These are phyloP conservation scores for Nephrocerus scutellatus DNA, from an alignment of 2,888 invertebrate species.

Conservation along the genomic window DNA sequence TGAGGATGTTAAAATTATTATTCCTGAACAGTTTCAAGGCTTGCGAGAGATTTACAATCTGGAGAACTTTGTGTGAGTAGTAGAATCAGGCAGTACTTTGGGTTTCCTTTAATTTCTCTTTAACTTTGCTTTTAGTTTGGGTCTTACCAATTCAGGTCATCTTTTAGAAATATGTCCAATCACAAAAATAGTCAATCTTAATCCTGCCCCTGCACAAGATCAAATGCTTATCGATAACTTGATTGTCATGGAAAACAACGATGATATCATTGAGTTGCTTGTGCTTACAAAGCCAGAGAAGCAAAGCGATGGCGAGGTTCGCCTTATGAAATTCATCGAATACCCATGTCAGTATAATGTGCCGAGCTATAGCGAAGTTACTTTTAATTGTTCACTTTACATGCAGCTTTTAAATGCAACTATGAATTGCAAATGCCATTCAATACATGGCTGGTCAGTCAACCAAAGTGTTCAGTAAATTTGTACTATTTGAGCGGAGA, in stretches of 20 bases:
- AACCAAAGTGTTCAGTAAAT: slow-evolving; percentile 43
- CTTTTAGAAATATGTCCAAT: slow-evolving; percentile 41
- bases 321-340: slow-evolving; percentile 39
- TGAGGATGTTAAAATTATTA: slow-evolving; percentile 26
- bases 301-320: slow-evolving; percentile 16
- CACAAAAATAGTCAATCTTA: slow-evolving; percentile 31
- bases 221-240: slow-evolving; percentile 37
- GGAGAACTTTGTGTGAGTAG: slow-evolving; percentile 38
- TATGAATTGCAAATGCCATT: slow-evolving; percentile 37
- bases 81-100: background rate
- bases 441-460: slow-evolving; percentile 42
- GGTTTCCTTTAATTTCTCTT: background rate
- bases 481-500: slow-evolving; percentile 41
- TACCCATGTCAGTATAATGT: slow-evolving; percentile 38
- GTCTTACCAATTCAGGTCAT: slow-evolving; percentile 37
- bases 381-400: background rate
- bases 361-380: background rate
- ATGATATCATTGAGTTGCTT: slow-evolving; percentile 39
- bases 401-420: slow-evolving; percentile 37
- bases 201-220: slow-evolving; percentile 15
- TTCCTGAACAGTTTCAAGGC: slow-evolving; percentile 32
- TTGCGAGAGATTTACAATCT: slow-evolving; percentile 38
- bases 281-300: slow-evolving; percentile 31
- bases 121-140: slow-evolving; percentile 27
- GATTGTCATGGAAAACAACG: slow-evolving; percentile 39